These are phyloP conservation scores for Zalophus californianus DNA, from an alignment of 2,797 vertebrate species.

Conservation along the genomic window DNA sequence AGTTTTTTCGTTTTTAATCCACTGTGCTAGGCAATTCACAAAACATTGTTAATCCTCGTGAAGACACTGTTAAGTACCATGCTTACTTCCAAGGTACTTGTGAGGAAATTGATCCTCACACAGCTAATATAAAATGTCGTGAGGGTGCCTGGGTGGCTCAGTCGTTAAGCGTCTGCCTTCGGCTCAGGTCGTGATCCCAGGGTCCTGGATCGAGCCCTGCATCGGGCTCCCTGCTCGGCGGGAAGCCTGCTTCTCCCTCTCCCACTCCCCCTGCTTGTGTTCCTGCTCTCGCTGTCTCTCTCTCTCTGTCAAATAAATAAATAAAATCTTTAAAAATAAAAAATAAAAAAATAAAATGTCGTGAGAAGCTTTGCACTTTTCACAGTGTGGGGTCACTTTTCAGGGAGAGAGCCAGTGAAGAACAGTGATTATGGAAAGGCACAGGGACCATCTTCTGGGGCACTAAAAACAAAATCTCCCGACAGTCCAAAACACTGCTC, in stretches of 20 bases:
- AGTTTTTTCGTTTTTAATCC: neutral
- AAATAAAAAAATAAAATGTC: no score
- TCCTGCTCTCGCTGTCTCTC: no score
- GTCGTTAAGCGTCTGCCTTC: no score
- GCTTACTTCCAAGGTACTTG: neutral
- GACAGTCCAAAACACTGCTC: neutral
- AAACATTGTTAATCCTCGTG: neutral
- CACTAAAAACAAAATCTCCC: neutral
- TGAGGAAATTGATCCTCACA: neutral
- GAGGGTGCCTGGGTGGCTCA: no score
- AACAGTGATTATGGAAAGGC: neutral
- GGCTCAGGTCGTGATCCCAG: no score
- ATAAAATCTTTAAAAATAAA: no score
- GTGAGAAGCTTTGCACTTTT: neutral
- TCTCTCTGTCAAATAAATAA: no score
- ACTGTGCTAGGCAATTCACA: neutral
- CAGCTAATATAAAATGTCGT: no score
- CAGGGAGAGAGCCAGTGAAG: neutral
- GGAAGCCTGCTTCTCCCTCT: no score
- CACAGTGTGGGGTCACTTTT: neutral
- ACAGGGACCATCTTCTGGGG: neutral
- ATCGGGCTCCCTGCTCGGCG: no score
- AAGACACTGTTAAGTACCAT: neutral
- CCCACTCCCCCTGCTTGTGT: no score
- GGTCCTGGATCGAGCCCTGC: no score